Conservation (phyloP, 2,888 invertebrate species). For the Ligdia adustata region DNA sequence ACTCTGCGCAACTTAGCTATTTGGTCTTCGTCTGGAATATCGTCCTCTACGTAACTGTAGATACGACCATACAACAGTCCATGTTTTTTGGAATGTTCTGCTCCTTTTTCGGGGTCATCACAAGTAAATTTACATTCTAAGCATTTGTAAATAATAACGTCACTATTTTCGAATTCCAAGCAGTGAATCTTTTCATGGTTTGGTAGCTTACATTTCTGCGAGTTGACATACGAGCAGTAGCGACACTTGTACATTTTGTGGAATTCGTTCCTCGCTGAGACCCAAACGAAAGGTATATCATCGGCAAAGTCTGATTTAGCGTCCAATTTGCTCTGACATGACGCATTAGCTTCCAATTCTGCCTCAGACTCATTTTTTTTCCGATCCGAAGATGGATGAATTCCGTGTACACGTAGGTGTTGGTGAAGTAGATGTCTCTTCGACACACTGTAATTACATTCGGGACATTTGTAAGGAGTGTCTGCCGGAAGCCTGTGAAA, state of each 20-base stretch:
- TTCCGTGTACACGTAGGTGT: constrained; percentile 90
- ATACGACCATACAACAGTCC: constrained; percentile 88
- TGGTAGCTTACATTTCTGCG: constrained; percentile 90
- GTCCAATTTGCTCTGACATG: constrained; percentile 47
- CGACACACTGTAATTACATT: constrained; percentile 93
- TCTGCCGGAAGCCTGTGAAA: constrained; percentile 89
- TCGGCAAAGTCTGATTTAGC: constrained; percentile 65
- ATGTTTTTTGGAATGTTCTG: constrained; percentile 90
- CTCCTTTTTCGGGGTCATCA: constrained; percentile 87
- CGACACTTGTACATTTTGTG: constrained; percentile 94
- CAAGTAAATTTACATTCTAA: constrained; percentile 92
- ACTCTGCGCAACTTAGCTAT: constrained; percentile 73
- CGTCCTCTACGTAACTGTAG: constrained; percentile 87
- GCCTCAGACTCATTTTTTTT: constrained; percentile 73
- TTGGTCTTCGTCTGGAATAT: constrained; percentile 87
- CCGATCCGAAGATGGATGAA: constrained; percentile 51
- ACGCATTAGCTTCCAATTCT: constrained; percentile 62
- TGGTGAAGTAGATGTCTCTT: constrained; percentile 92
- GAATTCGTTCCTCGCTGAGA: constrained; percentile 88
- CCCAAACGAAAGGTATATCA: constrained; percentile 90
- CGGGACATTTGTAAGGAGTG: constrained; percentile 91
- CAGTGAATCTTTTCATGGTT: constrained; percentile 93
- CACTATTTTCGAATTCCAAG: constrained; percentile 75
- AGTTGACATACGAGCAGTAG: constrained; percentile 92
- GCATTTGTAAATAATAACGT: constrained; percentile 85